Evolutionary conservation across 2,888 invertebrate species (phyloP).

Genomic region (Diogma glabrata): DNA sequence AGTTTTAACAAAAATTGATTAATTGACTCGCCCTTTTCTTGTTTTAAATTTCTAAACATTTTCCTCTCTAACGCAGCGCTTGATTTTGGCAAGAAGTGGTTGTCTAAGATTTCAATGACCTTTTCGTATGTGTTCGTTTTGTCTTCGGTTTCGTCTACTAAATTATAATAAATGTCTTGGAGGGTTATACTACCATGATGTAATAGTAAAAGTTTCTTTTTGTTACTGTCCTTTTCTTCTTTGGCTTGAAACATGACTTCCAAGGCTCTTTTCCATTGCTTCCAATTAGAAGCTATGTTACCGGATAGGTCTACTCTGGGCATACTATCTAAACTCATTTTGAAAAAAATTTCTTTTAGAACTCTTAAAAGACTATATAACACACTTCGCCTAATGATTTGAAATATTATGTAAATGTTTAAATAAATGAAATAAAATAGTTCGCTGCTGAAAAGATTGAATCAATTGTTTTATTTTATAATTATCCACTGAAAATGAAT

Average conservation of each 20-base stretch:
- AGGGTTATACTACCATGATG: not conserved
- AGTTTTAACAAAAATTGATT: slow-evolving; percentile 23
- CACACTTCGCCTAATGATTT: no score
- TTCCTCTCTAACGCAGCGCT: slow-evolving; percentile 19
- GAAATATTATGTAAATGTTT: no score
- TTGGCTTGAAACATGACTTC: not conserved
- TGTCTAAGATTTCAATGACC: not conserved
- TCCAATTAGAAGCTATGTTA: not conserved
- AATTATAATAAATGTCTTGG: not conserved
- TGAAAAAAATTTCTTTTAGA: no score
- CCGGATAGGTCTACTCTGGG: not conserved
- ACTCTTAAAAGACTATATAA: no score
- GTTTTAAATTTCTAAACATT: slow-evolving; percentile 21
- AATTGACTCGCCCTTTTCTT: slow-evolving; percentile 23
- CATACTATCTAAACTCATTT: not conserved
- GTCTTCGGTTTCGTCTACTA: not conserved
- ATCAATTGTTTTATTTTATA: no score
- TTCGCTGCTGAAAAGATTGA: no score
- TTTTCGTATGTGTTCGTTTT: slow-evolving; percentile 1
- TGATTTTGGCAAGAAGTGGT: slow-evolving; percentile 1
- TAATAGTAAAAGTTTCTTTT: not conserved
- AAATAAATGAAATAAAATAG: no score
- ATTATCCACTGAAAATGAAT: no score
- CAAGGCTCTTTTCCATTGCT: not conserved
- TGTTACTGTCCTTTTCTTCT: not conserved